Evolutionary conservation across 1,140 invertebrate species (phyloP).

Genomic region (Monochamus saltuarius): DNA sequence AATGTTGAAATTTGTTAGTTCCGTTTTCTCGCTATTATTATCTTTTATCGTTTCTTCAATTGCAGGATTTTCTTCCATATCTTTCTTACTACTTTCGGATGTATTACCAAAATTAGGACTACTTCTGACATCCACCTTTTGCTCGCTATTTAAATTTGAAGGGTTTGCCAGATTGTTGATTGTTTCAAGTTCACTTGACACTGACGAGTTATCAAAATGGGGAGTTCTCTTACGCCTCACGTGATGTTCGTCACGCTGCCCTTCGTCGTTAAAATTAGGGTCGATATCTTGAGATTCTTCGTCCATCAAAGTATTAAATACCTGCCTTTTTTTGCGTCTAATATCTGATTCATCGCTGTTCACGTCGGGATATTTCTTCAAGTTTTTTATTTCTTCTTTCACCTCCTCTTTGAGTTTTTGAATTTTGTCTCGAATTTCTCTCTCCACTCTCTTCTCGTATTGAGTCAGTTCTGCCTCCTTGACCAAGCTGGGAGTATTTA

Average conservation of each 20-base stretch:
- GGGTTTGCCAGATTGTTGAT: neutral
- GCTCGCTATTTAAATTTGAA: too few relatives aligned
- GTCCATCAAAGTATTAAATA: constrained; percentile 33
- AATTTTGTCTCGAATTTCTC: constrained; percentile 43
- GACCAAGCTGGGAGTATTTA: neutral
- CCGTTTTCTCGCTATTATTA: too few relatives aligned
- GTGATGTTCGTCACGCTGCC: constrained; percentile 30
- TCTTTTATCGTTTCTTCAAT: too few relatives aligned
- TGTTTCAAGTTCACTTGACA: neutral
- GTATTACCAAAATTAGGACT: too few relatives aligned
- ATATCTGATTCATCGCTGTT: constrained; percentile 11
- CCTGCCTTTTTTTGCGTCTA: constrained; percentile 33
- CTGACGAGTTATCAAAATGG: neutral
- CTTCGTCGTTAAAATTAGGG: constrained; percentile 29
- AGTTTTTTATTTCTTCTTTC: constrained; percentile 22
- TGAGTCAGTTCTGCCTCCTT: constrained; percentile 4
- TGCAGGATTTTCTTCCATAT: too few relatives aligned
- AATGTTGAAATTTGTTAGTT: too few relatives aligned
- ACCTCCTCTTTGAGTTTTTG: constrained; percentile 47
- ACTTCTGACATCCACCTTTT: too few relatives aligned
- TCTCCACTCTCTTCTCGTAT: constrained; percentile 39
- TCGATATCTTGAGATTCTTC: constrained; percentile 41
- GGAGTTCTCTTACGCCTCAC: constrained; percentile 29
- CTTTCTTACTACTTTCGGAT: too few relatives aligned
- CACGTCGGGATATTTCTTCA: constrained; percentile 11